Conservation (phyloP, 2,113 vertebrate genomes). For the Carassius auratus region DNA sequence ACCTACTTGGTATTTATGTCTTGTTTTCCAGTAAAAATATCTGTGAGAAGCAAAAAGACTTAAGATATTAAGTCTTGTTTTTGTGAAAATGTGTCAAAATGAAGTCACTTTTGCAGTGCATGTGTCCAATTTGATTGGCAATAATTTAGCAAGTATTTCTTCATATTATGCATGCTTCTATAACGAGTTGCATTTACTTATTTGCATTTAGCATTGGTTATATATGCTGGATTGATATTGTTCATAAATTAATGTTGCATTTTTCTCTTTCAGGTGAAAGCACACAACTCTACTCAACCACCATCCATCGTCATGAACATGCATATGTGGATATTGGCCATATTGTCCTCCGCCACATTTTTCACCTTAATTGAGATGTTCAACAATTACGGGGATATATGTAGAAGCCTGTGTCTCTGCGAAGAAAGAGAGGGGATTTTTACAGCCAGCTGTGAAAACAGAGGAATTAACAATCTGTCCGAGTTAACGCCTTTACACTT, state of each 20-base stretch:
- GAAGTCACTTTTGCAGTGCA: too few species aligned
- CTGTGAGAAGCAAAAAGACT: too few species aligned
- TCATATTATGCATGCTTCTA: neutral
- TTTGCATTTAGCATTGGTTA: constrained; percentile 19
- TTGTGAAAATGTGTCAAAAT: too few species aligned
- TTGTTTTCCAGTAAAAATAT: too few species aligned
- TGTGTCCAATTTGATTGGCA: too few species aligned
- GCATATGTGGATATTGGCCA: constrained; percentile 91
- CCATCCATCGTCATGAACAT: constrained; percentile 88
- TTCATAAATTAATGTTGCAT: neutral
- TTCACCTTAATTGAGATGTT: constrained; percentile 86
- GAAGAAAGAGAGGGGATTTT: constrained; percentile 93
- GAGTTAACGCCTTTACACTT: constrained; percentile 88
- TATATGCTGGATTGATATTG: neutral
- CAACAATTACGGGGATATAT: constrained; percentile 91
- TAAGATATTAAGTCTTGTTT: too few species aligned
- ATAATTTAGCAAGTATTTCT: too few species aligned
- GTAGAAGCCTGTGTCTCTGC: constrained; percentile 90
- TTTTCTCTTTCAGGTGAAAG: constrained; percentile 70
- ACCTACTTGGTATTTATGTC: too few species aligned
- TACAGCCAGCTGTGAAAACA: constrained; percentile 94
- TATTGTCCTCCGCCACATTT: constrained; percentile 84
- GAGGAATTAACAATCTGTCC: constrained; percentile 88
- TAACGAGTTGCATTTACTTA: constrained; percentile 4
- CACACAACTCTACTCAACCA: constrained; percentile 81